Conservation (phyloP, 2,113 vertebrate genomes). For the Passer domesticus region DNA sequence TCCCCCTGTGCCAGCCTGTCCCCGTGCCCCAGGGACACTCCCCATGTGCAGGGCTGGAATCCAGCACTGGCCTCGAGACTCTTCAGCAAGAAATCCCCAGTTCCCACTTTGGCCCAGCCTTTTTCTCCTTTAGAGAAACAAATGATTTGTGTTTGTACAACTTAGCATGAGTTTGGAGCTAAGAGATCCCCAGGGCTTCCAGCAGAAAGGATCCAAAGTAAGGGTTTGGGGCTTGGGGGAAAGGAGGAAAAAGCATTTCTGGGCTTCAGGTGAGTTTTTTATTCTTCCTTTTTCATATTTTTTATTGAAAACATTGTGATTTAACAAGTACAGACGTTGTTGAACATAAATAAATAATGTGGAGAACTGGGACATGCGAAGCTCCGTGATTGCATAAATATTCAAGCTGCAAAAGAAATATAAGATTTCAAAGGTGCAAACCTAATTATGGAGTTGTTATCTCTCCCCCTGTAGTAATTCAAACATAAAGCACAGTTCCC, state of each 20-base stretch:
- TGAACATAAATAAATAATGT: conserved; percentile 56
- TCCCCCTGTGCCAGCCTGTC: too few relatives aligned
- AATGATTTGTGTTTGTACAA: not conserved
- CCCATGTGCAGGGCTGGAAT: not conserved
- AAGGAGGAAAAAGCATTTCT: not conserved
- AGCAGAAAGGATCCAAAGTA: not conserved
- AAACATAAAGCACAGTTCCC: not conserved
- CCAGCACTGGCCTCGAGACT: not conserved
- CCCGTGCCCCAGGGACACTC: not conserved
- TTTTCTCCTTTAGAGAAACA: not conserved
- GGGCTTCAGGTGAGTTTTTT: not conserved
- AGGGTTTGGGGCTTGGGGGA: not conserved
- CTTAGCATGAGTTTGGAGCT: not conserved
- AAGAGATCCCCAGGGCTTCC: not conserved
- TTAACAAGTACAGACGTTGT: not conserved
- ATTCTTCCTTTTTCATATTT: not conserved
- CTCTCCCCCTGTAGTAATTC: not conserved
- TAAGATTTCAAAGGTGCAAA: conserved; percentile 40
- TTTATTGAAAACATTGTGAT: conserved; percentile 4
- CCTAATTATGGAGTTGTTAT: conserved; percentile 9
- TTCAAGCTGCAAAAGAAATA: conserved; percentile 25
- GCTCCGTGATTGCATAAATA: conserved; percentile 55
- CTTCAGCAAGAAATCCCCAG: not conserved
- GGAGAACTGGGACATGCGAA: conserved; percentile 24
- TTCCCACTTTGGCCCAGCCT: not conserved